Evolutionary conservation across 2,888 invertebrate species (phyloP).

Genomic region (Sphecodes monilicornis): DNA sequence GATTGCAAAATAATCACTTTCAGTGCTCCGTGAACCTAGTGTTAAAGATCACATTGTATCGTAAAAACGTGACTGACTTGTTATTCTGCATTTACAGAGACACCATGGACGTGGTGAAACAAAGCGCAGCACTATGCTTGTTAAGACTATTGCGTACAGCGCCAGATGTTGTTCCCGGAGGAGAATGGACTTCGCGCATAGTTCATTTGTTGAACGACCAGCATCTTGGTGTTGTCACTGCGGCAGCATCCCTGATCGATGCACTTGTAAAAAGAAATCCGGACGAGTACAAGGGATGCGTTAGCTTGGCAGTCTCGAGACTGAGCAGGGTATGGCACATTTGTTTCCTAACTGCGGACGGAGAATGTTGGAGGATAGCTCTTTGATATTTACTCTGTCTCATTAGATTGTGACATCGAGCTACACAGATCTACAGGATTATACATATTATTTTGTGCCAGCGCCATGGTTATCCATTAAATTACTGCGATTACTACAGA

Average conservation of each 20-base stretch:
- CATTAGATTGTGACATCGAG: constrained; percentile 98
- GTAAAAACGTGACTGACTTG: constrained; percentile 9
- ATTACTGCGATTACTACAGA: constrained; percentile 96
- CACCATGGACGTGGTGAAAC: constrained; percentile 99
- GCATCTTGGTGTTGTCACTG: constrained; percentile 99
- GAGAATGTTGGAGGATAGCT: neutral
- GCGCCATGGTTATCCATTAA: constrained; percentile 99
- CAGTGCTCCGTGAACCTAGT: neutral
- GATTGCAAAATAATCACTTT: too few species aligned
- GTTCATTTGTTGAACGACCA: constrained; percentile 99
- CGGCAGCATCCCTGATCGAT: constrained; percentile 98
- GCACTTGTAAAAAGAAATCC: constrained; percentile 99
- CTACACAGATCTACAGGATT: constrained; percentile 99
- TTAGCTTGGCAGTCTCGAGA: constrained; percentile 98
- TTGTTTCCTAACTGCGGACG: constrained; percentile 5
- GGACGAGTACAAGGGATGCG: constrained; percentile 99
- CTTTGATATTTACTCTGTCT: constrained; percentile 29
- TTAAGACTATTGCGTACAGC: constrained; percentile 96
- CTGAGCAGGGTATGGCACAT: constrained; percentile 90
- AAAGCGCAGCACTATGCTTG: constrained; percentile 98
- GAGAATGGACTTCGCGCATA: constrained; percentile 99
- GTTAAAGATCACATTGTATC: neutral
- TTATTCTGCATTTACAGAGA: constrained; percentile 87
- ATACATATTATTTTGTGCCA: constrained; percentile 99
- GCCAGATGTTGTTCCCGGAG: constrained; percentile 98